Evolutionary conservation across 2,797 vertebrate genomes (phyloP).

Genomic region (Centropyge bicolor): DNA sequence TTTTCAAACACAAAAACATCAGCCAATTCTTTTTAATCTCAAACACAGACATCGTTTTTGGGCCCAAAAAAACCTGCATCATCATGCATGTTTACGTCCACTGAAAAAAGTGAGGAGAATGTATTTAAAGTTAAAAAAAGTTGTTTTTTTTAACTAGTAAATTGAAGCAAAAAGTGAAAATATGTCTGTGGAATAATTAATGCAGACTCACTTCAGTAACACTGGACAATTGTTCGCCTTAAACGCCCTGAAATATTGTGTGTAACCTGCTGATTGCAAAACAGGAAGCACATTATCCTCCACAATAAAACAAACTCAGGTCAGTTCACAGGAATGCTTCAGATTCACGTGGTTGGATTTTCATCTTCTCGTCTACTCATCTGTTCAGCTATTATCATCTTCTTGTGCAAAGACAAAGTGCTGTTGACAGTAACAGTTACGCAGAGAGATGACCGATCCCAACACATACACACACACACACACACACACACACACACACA

Average conservation of each 20-base stretch:
- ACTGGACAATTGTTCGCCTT: neutral
- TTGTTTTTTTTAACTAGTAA: too few relatives aligned
- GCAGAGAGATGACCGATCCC: neutral
- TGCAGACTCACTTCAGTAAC: neutral
- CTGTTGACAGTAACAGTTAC: constrained; percentile 19
- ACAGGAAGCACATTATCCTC: neutral
- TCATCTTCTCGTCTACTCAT: too few relatives aligned
- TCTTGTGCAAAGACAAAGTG: neutral
- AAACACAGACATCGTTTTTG: neutral
- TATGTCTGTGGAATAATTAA: neutral
- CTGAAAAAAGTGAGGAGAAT: too few relatives aligned
- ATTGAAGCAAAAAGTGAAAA: neutral
- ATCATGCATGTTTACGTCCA: too few relatives aligned
- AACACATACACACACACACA: constrained; percentile 7
- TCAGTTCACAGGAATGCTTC: neutral
- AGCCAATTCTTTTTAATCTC: neutral
- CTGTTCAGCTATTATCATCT: neutral
- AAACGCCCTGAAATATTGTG: neutral
- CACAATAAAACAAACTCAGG: neutral
- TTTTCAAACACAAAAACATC: too few relatives aligned
- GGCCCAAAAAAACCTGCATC: too few relatives aligned
- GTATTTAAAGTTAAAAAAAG: too few relatives aligned
- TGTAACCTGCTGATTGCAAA: neutral
- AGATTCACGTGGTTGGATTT: neutral
- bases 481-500: constrained; percentile 28